These are phyloP conservation scores for Musca domestica DNA, from an alignment of 1,140 invertebrate genomes.

Conservation along the genomic window DNA sequence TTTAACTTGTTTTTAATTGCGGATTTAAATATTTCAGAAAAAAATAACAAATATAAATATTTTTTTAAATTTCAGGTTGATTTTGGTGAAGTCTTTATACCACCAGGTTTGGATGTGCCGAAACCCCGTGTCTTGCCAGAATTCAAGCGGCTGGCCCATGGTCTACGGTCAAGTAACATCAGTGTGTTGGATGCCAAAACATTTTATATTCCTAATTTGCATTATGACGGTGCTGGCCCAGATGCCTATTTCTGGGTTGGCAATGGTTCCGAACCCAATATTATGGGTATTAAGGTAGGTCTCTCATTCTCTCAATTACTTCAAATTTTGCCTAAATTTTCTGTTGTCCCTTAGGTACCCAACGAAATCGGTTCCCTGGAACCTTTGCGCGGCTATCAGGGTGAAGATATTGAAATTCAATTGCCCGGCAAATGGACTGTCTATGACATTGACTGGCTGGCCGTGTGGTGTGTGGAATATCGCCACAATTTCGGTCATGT, in stretches of 20 bases:
- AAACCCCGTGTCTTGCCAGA: constrained; percentile 75
- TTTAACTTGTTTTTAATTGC: too few relatives aligned
- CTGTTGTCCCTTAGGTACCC: constrained; percentile 63
- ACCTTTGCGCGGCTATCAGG: constrained; percentile 77
- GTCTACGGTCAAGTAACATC: constrained; percentile 84
- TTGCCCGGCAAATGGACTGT: constrained; percentile 81
- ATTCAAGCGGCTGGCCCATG: constrained; percentile 81
- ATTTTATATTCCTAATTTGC: constrained; percentile 88
- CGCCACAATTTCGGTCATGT: constrained; percentile 89
- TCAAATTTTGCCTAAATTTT: constrained; percentile 29
- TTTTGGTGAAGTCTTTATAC: constrained; percentile 81
- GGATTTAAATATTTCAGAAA: too few relatives aligned
- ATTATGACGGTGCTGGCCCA: constrained; percentile 85
- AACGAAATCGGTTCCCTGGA: constrained; percentile 83
- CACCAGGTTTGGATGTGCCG: constrained; percentile 70
- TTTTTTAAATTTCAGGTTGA: constrained; percentile 67
- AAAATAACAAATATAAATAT: background rate
- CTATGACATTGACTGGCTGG: constrained; percentile 89
- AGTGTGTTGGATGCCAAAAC: constrained; percentile 88
- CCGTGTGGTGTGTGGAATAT: constrained; percentile 83
- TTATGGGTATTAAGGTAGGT: constrained; percentile 75
- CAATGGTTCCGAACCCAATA: constrained; percentile 74
- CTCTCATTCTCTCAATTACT: background rate
- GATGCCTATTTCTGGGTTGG: constrained; percentile 94
- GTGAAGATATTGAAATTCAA: constrained; percentile 87